Percentiles rank a stretch among this genome's conserved stretches.
Evolutionary conservation across 2,113 vertebrate genomes (phyloP).

Genomic region (Corythornis vintsioides): DNA sequence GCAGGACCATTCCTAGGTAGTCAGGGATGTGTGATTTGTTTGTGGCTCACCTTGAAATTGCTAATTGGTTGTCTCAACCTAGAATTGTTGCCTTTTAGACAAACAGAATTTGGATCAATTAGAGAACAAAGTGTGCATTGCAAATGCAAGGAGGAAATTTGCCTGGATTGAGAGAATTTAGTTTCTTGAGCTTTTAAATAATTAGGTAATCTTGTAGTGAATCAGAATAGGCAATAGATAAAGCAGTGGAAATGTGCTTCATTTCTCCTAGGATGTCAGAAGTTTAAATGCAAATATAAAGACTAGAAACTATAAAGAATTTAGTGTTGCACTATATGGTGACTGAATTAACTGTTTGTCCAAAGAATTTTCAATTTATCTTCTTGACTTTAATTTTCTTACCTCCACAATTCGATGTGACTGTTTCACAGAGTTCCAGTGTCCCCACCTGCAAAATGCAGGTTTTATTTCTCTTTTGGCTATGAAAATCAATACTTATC

Average conservation of each 20-base stretch:
- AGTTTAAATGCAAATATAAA: neutral
- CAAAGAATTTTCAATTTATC: neutral
- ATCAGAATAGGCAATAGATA: neutral
- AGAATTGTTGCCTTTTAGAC: neutral
- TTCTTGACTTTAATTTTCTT: neutral
- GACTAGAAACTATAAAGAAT: neutral
- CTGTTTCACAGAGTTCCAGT: neutral
- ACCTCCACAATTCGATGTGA: neutral
- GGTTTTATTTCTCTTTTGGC: neutral
- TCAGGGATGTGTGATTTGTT: neutral
- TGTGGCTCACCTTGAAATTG: neutral
- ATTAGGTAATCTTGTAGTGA: neutral
- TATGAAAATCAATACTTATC: neutral
- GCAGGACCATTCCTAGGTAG: neutral
- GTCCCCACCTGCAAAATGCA: neutral
- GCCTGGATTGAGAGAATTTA: neutral
- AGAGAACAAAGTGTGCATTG: neutral
- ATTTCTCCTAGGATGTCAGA: neutral
- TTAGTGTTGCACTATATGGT: rapidly evolving
- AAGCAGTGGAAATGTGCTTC: neutral
- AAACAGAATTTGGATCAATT: neutral
- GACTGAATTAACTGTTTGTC: neutral
- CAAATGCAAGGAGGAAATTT: neutral
- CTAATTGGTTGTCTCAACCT: neutral
- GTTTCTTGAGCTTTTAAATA: neutral